phyloP scores from a whole-genome alignment of 2,888 invertebrate genomes.

The Axea sp. region DNA sequence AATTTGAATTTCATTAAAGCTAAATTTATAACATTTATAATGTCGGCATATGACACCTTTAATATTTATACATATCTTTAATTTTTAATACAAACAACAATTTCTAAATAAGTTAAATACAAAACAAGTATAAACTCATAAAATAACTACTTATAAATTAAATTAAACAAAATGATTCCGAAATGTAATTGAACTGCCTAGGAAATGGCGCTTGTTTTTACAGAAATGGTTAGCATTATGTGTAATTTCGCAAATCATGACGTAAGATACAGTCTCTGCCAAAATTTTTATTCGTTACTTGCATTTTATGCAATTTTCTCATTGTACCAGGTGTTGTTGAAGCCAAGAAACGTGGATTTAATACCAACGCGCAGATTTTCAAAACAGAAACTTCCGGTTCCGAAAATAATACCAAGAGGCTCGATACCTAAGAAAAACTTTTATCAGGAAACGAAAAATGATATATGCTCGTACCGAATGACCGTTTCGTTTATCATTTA shows the following conservation, averaged over 20 bases:
- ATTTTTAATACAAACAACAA: too few species aligned
- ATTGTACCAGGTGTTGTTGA: constrained; percentile 62
- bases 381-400: constrained; percentile 63
- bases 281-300: constrained; percentile 65
- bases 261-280: constrained; percentile 69
- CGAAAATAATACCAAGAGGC: constrained; percentile 61
- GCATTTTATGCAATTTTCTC: constrained; percentile 70
- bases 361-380: constrained; percentile 23
- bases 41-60: too few species aligned
- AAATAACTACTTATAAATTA: too few species aligned
- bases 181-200: constrained; percentile 54
- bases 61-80: too few species aligned
- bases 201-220: constrained; percentile 19
- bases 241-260: constrained; percentile 63
- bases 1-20: too few species aligned
- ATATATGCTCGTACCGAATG: too few species aligned
- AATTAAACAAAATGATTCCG: too few species aligned
- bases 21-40: too few species aligned
- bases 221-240: constrained; percentile 19
- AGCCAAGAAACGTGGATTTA: constrained; percentile 64
- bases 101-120: too few species aligned
- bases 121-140: too few species aligned
- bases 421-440: constrained; percentile 21
- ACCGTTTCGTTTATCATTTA: too few species aligned
- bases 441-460: constrained; percentile 14